Base-by-base conservation (phyloP, 2,888 invertebrate species). In the Thalpophila matura region DNA sequence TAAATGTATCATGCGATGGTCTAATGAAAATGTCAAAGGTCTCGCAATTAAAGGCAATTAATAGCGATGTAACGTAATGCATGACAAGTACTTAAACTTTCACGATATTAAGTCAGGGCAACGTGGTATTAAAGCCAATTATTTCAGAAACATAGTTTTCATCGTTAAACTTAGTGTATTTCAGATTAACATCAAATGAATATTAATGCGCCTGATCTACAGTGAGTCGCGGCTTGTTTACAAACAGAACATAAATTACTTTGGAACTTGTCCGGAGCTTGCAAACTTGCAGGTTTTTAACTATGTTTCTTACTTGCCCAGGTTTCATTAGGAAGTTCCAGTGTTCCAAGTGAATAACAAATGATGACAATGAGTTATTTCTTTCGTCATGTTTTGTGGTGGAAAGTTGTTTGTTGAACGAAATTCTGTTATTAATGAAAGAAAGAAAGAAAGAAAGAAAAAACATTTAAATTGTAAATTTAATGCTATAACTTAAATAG, bases 161-260 rank as follows among this genome's bases (percentile, higher is more conserved):
- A 35, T 50, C n/a, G 20, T 20, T 38, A 42, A 53, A 53, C 43
- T 45, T 61, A 31, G 31, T 56, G 55, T 56, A 38, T 37, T 49
- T 29, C 6, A 31, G 33, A 74, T 74, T 43, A 59, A 5, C 57
- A 45, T 59, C 12, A 46, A 62, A 68, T 68, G 56, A 76, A 76
- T 75, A 76, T 72, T 59, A 64, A 69, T 62, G 51, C n/a, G 10
- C 24, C 33, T 46, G 20, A 59, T 68, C 37, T 33, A 24, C 51
- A 54, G 10, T 10, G 14, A 57, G 38, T 53, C 43, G 56, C 29
- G 38, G 20, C 40, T 68, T 68, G 68, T 68, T 68, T 56, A 62
- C 59, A 56, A 53, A 58, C 57, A 64, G 26, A 40, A 54, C 55
- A 20, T 55, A 64, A 72, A 68, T 65, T 64, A 69, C 58, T 75